Percentiles rank a stretch among this genome's conserved stretches.
Conservation (phyloP, 2,888 invertebrate species). For the Ligdia adustata region DNA sequence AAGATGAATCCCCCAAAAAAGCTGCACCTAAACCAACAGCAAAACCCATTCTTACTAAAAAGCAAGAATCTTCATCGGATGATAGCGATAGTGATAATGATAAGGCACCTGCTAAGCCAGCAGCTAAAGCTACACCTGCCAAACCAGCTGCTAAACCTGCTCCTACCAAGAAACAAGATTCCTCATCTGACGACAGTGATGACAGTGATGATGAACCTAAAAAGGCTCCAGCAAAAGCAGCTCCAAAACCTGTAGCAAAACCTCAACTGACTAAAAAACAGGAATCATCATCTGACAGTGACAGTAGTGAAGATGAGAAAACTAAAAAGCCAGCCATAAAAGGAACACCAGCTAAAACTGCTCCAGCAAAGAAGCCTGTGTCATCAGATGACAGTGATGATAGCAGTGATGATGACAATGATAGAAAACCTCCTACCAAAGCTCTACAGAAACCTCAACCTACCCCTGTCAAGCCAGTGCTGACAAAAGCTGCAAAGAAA, state of each 20-base stretch:
- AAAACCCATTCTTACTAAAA: conserved; percentile 43
- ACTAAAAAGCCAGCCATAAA: conserved; percentile 32
- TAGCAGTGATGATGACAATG: conserved; percentile 64
- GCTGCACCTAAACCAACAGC: conserved; percentile 32
- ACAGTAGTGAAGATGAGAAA: conserved; percentile 61
- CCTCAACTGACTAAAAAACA: conserved; percentile 41
- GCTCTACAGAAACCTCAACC: conserved; percentile 37
- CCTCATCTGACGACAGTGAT: conserved; percentile 51
- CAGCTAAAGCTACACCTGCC: conserved; percentile 27
- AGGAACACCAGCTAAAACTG: conserved; percentile 33
- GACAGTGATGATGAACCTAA: conserved; percentile 46
- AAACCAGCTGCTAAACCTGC: conserved; percentile 27
- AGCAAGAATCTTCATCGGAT: conserved; percentile 58
- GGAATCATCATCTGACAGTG: conserved; percentile 61
- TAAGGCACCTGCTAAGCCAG: conserved; percentile 35
- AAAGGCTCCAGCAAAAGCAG: conserved; percentile 26
- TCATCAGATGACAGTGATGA: conserved; percentile 62
- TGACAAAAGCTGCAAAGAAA: conserved; percentile 34
- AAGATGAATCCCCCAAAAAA: conserved; percentile 44
- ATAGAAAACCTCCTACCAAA: conserved; percentile 46
- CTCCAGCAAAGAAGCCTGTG: conserved; percentile 53
- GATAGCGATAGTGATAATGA: conserved; percentile 43
- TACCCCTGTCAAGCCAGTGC: conserved; percentile 44
- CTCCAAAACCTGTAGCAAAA: conserved; percentile 25
- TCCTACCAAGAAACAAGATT: conserved; percentile 46